These are phyloP conservation scores for Struthio camelus DNA, from an alignment of 2,113 vertebrate genomes.

Conservation along the genomic window DNA sequence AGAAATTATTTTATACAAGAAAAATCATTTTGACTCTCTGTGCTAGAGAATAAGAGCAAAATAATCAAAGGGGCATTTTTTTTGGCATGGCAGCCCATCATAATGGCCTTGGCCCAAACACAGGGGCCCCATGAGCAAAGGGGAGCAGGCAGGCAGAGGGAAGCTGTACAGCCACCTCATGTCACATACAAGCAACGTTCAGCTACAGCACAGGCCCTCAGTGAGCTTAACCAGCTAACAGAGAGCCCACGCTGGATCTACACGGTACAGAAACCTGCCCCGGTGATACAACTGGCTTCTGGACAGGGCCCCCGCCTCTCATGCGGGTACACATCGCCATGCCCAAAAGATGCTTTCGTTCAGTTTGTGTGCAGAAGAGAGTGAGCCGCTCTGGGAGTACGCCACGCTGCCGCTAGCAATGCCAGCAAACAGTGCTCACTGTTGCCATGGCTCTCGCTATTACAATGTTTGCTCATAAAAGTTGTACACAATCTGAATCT, in stretches of 20 bases:
- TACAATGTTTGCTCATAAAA: slow-evolving; percentile 5
- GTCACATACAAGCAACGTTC: background rate
- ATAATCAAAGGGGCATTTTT: background rate
- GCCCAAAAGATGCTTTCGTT: rapidly evolving
- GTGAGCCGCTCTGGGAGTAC: background rate
- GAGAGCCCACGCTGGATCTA: background rate
- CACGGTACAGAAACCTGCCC: too few relatives aligned
- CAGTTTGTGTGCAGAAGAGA: background rate
- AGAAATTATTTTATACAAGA: background rate
- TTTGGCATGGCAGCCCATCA: rapidly evolving
- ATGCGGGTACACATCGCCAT: background rate
- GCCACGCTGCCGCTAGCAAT: background rate
- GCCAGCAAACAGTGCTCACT: background rate
- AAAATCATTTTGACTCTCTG: background rate
- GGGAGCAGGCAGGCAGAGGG: background rate
- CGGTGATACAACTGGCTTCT: rapidly evolving
- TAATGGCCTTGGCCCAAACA: too few relatives aligned
- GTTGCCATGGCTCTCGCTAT: slow-evolving; percentile 27
- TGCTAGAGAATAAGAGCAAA: background rate
- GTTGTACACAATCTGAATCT: background rate
- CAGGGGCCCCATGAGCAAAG: rapidly evolving
- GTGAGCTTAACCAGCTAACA: background rate
- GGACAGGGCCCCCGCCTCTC: background rate
- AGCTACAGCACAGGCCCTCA: background rate
- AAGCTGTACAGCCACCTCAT: rapidly evolving